These are phyloP conservation scores for Chascanopsetta lugubris DNA, from an alignment of 2,113 vertebrate genomes.

Conservation along the genomic window DNA sequence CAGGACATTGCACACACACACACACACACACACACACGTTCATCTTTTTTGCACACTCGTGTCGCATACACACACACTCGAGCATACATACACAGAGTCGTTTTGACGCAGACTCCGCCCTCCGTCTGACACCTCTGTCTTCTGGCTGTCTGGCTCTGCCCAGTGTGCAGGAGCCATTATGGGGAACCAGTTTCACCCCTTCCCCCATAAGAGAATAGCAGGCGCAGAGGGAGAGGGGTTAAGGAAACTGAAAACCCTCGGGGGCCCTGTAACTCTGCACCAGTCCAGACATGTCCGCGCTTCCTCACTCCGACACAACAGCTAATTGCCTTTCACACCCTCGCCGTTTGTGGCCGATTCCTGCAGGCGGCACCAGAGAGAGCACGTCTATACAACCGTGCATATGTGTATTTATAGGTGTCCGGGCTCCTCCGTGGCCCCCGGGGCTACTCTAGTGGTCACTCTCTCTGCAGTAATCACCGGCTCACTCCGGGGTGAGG, in stretches of 20 bases:
- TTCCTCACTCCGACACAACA: slow-evolving; percentile 51
- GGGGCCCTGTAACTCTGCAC: slow-evolving; percentile 61
- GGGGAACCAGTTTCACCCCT: slow-evolving; percentile 6
- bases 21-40: neutral
- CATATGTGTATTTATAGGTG: neutral
- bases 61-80: neutral
- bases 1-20: slow-evolving; percentile 40
- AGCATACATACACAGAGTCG: neutral
- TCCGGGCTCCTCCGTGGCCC: neutral
- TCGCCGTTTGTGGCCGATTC: slow-evolving; percentile 62
- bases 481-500: no score
- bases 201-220: slow-evolving; percentile 37
- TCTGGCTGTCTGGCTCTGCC: slow-evolving; percentile 34
- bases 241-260: slow-evolving; percentile 63
- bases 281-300: slow-evolving; percentile 67
- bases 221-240: slow-evolving; percentile 49
- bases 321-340: slow-evolving; percentile 84
- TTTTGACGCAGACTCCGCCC: slow-evolving; percentile 44
- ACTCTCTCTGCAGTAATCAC: slow-evolving; percentile 18
- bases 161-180: slow-evolving; percentile 48
- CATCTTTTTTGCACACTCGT: neutral
- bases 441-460: neutral
- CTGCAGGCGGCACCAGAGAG: slow-evolving; percentile 23
- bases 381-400: neutral
- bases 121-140: slow-evolving; percentile 44